Conservation (phyloP, 2,888 invertebrate species). For the Agonum fuliginosum region DNA sequence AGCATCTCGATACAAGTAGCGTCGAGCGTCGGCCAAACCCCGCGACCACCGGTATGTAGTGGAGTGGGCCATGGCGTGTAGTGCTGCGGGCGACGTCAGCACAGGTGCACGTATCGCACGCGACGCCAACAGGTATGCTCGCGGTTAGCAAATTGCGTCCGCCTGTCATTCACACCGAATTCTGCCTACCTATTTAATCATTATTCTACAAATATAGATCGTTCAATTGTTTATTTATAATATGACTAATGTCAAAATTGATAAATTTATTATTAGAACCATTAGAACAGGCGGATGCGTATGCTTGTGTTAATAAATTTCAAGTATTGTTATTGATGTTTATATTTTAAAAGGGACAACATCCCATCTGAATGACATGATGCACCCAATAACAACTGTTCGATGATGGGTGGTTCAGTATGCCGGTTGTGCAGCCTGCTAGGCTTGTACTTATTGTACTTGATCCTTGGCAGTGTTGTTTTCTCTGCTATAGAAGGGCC, state of each 20-base stretch:
- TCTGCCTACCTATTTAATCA: background rate
- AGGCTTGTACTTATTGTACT: slow-evolving; percentile 76
- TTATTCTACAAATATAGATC: background rate
- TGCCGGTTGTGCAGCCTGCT: slow-evolving; percentile 71
- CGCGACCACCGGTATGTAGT: background rate
- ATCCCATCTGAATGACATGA: slow-evolving; percentile 4
- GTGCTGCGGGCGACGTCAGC: slow-evolving; percentile 11
- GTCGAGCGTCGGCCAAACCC: background rate
- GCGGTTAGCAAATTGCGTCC: too few relatives aligned
- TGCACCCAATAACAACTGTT: background rate
- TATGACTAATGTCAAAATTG: slow-evolving; percentile 27
- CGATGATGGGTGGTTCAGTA: background rate
- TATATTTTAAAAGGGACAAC: background rate
- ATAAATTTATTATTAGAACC: slow-evolving; percentile 20
- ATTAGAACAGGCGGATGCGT: slow-evolving; percentile 23
- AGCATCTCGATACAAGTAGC: background rate
- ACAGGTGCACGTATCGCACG: background rate
- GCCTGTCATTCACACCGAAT: background rate
- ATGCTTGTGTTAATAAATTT: slow-evolving; percentile 3
- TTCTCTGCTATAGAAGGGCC: slow-evolving; percentile 89
- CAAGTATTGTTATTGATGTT: slow-evolving; percentile 4
- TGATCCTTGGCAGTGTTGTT: slow-evolving; percentile 84
- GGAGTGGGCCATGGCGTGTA: slow-evolving; percentile 4
- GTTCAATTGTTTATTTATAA: slow-evolving; percentile 24
- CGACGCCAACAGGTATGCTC: slow-evolving; percentile 34